Percentiles rank a stretch among this genome's conserved stretches.
Conservation (phyloP, 2,888 invertebrate species). For the Piscicola geometra region DNA sequence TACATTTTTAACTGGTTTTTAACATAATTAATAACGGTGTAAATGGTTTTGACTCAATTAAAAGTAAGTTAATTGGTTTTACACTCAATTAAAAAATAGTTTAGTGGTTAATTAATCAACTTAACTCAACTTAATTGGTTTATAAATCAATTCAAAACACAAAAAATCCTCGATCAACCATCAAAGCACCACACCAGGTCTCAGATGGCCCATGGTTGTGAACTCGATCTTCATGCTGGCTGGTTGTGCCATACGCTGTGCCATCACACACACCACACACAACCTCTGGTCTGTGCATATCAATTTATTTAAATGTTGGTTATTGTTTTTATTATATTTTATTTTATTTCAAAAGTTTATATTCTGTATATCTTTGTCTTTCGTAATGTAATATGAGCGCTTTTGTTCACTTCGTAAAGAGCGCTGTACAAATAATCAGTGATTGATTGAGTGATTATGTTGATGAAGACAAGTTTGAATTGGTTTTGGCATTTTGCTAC, state of each 20-base stretch:
- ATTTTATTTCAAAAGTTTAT: neutral
- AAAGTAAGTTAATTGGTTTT: too few species aligned
- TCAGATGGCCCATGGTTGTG: constrained; percentile 48
- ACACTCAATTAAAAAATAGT: too few species aligned
- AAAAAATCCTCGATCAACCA: neutral
- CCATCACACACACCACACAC: constrained; percentile 10
- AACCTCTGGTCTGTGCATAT: neutral
- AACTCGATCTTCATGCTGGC: constrained; percentile 46
- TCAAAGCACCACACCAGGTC: constrained; percentile 42
- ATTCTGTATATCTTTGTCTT: too few species aligned
- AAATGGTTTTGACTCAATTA: too few species aligned
- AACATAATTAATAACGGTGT: neutral
- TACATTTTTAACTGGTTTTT: constrained; percentile 4
- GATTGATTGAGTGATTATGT: too few species aligned
- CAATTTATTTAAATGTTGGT: too few species aligned
- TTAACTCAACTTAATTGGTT: neutral
- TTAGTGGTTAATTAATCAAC: neutral
- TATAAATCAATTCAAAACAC: neutral
- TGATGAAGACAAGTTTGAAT: too few species aligned
- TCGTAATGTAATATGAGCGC: too few species aligned
- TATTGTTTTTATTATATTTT: neutral
- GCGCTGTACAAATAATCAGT: too few species aligned
- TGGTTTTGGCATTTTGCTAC: too few species aligned
- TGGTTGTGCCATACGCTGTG: constrained; percentile 49
- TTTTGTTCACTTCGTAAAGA: too few species aligned